Conservation (phyloP, 1,140 invertebrate genomes). For the Belonocnema kinseyi region DNA sequence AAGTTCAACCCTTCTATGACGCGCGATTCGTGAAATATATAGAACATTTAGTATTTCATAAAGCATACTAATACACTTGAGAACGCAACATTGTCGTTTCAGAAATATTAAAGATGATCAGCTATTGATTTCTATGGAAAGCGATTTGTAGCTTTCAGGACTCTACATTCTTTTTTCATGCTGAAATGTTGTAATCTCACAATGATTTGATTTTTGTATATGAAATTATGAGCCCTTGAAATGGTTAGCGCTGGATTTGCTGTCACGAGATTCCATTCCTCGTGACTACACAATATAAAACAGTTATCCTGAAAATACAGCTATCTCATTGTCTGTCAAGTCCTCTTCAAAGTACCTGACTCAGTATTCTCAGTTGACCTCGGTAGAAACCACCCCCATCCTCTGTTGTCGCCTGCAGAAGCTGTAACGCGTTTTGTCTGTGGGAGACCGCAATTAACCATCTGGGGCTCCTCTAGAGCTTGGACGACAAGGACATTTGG, state of each 20-base stretch:
- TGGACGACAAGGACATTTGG: conserved; percentile 58
- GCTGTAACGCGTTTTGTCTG: conserved; percentile 63
- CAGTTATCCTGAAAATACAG: conserved; percentile 36
- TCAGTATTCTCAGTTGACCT: conserved; percentile 34
- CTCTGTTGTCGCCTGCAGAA: conserved; percentile 59
- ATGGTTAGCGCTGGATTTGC: not conserved
- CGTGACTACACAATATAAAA: not conserved
- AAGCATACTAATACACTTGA: not conserved
- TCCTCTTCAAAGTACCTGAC: conserved; percentile 42
- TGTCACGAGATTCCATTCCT: not conserved
- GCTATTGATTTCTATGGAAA: no score
- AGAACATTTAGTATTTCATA: not conserved
- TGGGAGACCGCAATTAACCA: conserved; percentile 71
- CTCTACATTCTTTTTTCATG: no score
- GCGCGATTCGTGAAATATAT: not conserved
- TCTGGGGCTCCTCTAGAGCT: conserved; percentile 56
- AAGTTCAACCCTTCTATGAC: not conserved
- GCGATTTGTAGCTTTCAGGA: no score
- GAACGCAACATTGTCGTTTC: not conserved
- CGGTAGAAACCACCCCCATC: conserved; percentile 45
- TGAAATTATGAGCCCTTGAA: not conserved
- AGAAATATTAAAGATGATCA: no score
- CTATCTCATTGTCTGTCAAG: conserved; percentile 40
- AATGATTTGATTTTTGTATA: not conserved
- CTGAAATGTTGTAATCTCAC: no score